Evolutionary conservation across 2,797 vertebrate genomes (phyloP).

Genomic region (Helicolenus hilgendorfi): DNA sequence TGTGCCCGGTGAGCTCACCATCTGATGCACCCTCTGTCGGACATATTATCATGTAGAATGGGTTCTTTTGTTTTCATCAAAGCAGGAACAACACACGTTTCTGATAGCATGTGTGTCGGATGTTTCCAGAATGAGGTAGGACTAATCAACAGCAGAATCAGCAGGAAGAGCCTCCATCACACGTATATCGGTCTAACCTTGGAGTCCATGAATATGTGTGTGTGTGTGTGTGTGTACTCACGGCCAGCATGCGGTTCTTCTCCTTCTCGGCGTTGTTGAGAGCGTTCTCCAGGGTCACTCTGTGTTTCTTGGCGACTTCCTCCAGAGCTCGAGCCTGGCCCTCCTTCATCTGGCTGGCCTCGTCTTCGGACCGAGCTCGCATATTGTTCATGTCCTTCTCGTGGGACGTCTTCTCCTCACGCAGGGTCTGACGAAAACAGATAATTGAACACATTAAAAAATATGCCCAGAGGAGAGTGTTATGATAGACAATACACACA

Average conservation of each 20-base stretch:
- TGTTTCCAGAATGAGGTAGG: background rate
- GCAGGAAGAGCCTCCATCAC: background rate
- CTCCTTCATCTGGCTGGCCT: constrained; percentile 93
- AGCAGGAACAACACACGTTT: background rate
- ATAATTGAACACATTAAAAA: background rate
- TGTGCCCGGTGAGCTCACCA: background rate
- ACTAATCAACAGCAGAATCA: background rate
- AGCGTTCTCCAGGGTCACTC: constrained; percentile 92
- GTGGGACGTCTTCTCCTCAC: constrained; percentile 94
- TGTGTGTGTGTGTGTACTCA: constrained; percentile 76
- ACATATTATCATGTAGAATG: background rate
- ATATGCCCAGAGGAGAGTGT: background rate
- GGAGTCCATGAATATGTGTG: background rate
- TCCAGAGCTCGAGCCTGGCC: constrained; percentile 94
- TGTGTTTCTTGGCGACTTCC: constrained; percentile 95
- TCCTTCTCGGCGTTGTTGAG: constrained; percentile 93
- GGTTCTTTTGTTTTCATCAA: background rate
- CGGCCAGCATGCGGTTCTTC: constrained; percentile 94
- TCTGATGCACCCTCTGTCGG: constrained; percentile 5
- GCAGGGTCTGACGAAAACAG: constrained; percentile 89
- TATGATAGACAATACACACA: background rate
- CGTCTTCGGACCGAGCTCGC: constrained; percentile 93
- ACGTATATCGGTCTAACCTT: background rate
- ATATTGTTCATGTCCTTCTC: constrained; percentile 94
- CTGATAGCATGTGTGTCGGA: background rate